Conservation (phyloP, 2,888 invertebrate genomes). For the Baccha elongata region DNA sequence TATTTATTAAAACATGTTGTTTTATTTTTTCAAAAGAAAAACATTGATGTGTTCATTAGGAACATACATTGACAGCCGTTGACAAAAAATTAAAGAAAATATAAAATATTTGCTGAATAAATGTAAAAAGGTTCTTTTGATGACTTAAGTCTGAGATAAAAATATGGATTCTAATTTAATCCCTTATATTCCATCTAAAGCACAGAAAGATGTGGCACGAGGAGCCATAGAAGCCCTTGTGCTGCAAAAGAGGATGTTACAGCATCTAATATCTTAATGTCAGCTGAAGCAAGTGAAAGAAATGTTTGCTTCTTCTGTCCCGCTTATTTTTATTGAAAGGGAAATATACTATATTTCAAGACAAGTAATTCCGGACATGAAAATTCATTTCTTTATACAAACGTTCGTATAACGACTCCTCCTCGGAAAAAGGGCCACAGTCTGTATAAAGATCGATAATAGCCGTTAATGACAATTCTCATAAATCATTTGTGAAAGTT, state of each 20-base stretch:
- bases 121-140: constrained; percentile 36
- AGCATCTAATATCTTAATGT: constrained; percentile 67
- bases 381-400: constrained; percentile 46
- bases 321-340: constrained; percentile 24
- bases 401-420: neutral
- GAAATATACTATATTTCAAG: constrained; percentile 52
- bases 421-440: constrained; percentile 20
- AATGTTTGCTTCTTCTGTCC: constrained; percentile 32
- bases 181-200: constrained; percentile 62
- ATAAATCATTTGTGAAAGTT: constrained; percentile 79
- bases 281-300: constrained; percentile 53
- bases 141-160: constrained; percentile 60
- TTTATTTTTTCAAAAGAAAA: constrained; percentile 6
- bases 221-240: constrained; percentile 17
- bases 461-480: constrained; percentile 80
- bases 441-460: constrained; percentile 69
- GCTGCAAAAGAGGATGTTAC: constrained; percentile 54
- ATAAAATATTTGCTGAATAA: constrained; percentile 37
- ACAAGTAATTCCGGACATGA: constrained; percentile 70
- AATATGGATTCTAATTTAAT: constrained; percentile 71
- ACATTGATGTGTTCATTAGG: constrained; percentile 69
- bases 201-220: constrained; percentile 35
- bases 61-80: constrained; percentile 48
- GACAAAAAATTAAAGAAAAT: constrained; percentile 19
- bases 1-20: constrained; percentile 59